Evolutionary conservation across 2,797 vertebrate genomes (phyloP).

Genomic region (Acanthis flammea): DNA sequence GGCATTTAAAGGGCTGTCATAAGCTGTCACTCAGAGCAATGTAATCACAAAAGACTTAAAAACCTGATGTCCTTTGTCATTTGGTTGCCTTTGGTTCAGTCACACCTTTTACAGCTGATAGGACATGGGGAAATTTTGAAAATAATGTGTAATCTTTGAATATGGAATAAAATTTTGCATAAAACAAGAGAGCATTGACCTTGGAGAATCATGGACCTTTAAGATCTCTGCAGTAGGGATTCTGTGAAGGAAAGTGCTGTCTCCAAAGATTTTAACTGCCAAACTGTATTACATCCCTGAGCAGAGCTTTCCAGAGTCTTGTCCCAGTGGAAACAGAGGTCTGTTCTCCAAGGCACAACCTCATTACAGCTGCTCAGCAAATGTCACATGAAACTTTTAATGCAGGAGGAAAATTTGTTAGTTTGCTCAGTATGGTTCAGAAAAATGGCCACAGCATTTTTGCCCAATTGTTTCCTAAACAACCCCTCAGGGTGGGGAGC

Average conservation of each 20-base stretch:
- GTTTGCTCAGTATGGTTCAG: not conserved
- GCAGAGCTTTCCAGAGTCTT: conserved; percentile 9
- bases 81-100: not conserved
- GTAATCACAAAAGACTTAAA: not conserved
- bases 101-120: not conserved
- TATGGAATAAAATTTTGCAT: not conserved
- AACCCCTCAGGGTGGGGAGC: not conserved
- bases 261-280: conserved; percentile 6
- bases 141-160: not conserved
- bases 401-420: not conserved
- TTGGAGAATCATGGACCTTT: not conserved
- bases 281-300: not conserved
- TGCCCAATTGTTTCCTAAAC: not conserved
- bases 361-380: not conserved
- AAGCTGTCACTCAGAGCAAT: not conserved
- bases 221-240: not conserved
- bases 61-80: not conserved
- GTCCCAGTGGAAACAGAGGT: conserved; percentile 4
- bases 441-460: not conserved
- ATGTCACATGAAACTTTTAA: not conserved
- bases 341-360: not conserved
- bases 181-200: not conserved
- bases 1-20: not conserved
- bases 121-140: not conserved
- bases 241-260: not conserved